phyloP scores from a whole-genome alignment of 1,140 invertebrate genomes.

The Lucilia sericata region DNA sequence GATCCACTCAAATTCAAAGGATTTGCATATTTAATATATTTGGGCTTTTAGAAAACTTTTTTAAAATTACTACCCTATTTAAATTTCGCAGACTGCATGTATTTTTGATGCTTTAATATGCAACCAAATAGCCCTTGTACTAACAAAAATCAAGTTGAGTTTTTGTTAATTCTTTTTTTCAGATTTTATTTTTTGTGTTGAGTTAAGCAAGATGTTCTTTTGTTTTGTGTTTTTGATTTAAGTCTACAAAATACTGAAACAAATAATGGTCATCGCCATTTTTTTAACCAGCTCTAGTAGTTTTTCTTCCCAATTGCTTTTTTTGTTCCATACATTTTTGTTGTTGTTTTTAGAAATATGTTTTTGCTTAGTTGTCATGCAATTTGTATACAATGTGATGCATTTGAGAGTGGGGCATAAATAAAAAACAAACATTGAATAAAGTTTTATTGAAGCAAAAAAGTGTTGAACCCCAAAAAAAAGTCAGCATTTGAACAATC shows the following conservation, averaged over 20 bases:
- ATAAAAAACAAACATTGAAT: conserved; percentile 27
- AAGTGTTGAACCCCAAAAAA: conserved; percentile 33
- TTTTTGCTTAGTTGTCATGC: conserved; percentile 32
- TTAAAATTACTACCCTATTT: not conserved
- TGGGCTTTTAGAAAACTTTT: too few species aligned
- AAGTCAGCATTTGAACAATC: conserved; percentile 25
- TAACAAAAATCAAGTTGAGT: conserved; percentile 10
- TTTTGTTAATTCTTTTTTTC: not conserved
- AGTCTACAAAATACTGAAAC: conserved; percentile 24
- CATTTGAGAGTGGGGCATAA: conserved; percentile 34
- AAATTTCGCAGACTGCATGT: not conserved
- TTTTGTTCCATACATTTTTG: not conserved
- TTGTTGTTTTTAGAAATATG: not conserved
- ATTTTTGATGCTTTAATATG: not conserved
- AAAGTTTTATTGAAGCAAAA: conserved; percentile 3
- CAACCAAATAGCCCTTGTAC: conserved; percentile 32
- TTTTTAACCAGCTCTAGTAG: not conserved
- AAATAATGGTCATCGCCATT: conserved; percentile 28
- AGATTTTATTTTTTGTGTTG: not conserved
- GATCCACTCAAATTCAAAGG: too few species aligned
- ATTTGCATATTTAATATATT: too few species aligned
- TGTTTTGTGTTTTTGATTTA: not conserved
- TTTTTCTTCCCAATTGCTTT: not conserved
- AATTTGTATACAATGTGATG: conserved; percentile 43
- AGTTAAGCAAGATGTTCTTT: not conserved